A percentile compares a stretch with the other conserved stretches of the same genome.
phyloP scores from a whole-genome alignment of 2,113 vertebrate species.

The Myrmecobius fasciatus region DNA sequence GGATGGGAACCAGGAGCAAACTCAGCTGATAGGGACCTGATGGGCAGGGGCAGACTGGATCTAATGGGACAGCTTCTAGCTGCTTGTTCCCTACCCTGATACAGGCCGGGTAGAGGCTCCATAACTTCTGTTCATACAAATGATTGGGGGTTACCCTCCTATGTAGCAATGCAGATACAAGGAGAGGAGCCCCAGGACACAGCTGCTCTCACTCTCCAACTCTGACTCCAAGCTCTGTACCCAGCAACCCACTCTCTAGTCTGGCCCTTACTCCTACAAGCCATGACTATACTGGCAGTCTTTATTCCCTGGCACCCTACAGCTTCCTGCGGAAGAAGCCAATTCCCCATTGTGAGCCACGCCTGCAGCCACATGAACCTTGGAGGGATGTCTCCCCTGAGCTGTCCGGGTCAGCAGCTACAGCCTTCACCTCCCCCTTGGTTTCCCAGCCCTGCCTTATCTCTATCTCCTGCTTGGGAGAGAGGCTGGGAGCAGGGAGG shows the following conservation, averaged over 20 bases:
- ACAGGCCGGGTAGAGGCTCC: too few relatives aligned
- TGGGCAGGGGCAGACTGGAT: too few relatives aligned
- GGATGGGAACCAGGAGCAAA: too few relatives aligned
- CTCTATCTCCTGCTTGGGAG: neutral
- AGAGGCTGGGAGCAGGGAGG: neutral
- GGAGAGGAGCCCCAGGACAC: too few relatives aligned
- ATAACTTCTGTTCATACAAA: too few relatives aligned
- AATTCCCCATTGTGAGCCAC: neutral
- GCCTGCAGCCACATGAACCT: too few relatives aligned
- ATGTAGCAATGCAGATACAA: too few relatives aligned
- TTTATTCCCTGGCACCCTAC: neutral
- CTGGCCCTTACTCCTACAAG: neutral
- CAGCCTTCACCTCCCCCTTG: neutral
- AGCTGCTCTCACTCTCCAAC: neutral
- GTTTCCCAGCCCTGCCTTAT: neutral
- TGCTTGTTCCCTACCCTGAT: too few relatives aligned
- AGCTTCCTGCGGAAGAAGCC: neutral
- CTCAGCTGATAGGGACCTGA: too few relatives aligned
- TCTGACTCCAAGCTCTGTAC: neutral
- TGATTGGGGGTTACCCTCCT: too few relatives aligned
- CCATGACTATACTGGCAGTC: neutral
- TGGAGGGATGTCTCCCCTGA: neutral
- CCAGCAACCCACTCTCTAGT: neutral
- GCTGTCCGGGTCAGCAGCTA: neutral
- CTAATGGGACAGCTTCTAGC: too few relatives aligned